Evolutionary conservation across 2,113 vertebrate species (phyloP).

Genomic region (Grallaria varia): DNA sequence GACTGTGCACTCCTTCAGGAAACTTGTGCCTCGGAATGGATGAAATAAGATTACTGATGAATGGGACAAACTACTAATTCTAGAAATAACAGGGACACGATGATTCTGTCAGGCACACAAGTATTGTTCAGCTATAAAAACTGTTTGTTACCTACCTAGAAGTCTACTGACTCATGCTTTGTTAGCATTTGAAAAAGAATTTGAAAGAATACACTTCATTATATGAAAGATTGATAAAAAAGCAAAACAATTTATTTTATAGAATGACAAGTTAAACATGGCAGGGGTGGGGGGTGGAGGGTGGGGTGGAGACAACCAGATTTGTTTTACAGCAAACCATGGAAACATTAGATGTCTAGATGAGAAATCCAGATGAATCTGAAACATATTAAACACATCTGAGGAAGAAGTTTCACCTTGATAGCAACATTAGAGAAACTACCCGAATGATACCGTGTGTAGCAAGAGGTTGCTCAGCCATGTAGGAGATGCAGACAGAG

Average conservation of each 20-base stretch:
- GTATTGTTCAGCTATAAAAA: not conserved
- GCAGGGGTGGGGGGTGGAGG: no score
- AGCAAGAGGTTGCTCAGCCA: not conserved
- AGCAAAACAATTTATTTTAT: not conserved
- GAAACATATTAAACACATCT: not conserved
- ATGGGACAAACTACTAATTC: not conserved
- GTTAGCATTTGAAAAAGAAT: not conserved
- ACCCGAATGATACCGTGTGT: not conserved
- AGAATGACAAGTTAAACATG: not conserved
- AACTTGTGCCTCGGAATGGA: not conserved
- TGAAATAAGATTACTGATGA: not conserved
- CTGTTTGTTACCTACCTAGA: not conserved
- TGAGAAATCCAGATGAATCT: not conserved
- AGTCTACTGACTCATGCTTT: not conserved
- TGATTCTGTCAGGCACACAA: not conserved
- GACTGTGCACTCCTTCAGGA: not conserved
- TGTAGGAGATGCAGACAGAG: not conserved
- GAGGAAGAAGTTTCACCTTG: not conserved
- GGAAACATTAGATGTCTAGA: not conserved
- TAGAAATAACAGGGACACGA: not conserved
- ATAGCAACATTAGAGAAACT: not conserved
- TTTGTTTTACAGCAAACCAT: not conserved
- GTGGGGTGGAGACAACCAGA: no score
- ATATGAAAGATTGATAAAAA: not conserved
- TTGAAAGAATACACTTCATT: not conserved